Conservation (phyloP, 2,113 vertebrate species). For the Rhagologus leucostigma region DNA sequence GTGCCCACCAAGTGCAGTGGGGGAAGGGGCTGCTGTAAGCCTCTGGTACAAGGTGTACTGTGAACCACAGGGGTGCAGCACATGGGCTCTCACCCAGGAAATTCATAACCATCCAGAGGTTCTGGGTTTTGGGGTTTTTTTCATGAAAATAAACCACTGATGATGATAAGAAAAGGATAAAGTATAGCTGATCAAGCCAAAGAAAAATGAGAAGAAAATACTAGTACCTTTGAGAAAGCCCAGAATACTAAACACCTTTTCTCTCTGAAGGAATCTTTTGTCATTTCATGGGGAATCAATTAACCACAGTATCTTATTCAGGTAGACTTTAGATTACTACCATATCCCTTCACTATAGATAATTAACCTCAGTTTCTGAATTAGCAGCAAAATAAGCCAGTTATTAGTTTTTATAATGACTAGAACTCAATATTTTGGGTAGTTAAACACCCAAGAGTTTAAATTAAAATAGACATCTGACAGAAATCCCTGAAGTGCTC, state of each 20-base stretch:
- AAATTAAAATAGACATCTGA: slow-evolving; percentile 82
- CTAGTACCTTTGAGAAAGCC: background rate
- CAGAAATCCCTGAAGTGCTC: slow-evolving; percentile 75
- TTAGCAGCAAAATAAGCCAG: slow-evolving; percentile 76
- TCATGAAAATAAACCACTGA: background rate
- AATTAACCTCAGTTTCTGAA: slow-evolving; percentile 80
- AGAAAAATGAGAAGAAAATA: background rate
- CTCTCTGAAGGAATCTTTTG: slow-evolving; percentile 54
- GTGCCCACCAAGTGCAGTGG: fast-evolving
- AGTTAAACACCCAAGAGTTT: slow-evolving; percentile 79
- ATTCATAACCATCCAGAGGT: background rate
- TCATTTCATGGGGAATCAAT: slow-evolving; percentile 72
- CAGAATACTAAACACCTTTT: background rate
- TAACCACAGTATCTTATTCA: slow-evolving; percentile 69
- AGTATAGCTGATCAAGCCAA: background rate
- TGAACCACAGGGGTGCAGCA: background rate
- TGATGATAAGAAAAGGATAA: background rate
- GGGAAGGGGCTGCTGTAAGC: background rate
- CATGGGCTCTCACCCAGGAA: background rate
- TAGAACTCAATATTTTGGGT: slow-evolving; percentile 79
- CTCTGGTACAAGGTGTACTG: background rate
- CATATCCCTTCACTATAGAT: slow-evolving; percentile 74
- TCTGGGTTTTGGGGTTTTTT: background rate
- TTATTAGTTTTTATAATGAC: slow-evolving; percentile 82
- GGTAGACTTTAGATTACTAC: slow-evolving; percentile 76